Conservation (phyloP, 2,797 vertebrate genomes). For the Nothura maculosa region DNA sequence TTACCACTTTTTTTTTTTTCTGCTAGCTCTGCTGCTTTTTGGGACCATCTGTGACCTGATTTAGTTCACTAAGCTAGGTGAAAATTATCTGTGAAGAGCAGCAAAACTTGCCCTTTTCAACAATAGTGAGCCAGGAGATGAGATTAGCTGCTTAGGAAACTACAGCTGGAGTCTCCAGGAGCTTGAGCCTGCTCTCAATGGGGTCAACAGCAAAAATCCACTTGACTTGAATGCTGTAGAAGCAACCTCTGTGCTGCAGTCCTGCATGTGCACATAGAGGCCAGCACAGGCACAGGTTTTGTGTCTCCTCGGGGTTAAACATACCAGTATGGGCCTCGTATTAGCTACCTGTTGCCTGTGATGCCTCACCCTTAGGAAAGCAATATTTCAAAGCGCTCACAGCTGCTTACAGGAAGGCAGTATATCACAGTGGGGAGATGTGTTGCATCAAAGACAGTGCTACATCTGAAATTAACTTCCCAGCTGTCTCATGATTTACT, state of each 20-base stretch:
- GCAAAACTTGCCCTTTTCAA: neutral
- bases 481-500: slow-evolving; percentile 3
- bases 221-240: fast-evolving
- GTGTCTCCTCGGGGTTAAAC: neutral
- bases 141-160: neutral
- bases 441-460: slow-evolving; percentile 9
- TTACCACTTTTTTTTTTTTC: neutral
- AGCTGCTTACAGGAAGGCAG: neutral
- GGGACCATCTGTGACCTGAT: neutral
- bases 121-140: neutral
- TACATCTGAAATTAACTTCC: slow-evolving; percentile 18
- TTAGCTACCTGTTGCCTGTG: neutral
- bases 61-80: neutral
- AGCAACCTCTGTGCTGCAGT: neutral
- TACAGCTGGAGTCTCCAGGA: neutral
- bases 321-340: neutral
- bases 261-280: neutral
- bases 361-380: neutral
- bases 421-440: neutral
- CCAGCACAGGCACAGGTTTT: neutral
- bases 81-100: neutral
- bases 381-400: neutral
- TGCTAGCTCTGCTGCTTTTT: neutral
- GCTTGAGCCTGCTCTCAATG: neutral
- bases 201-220: neutral